Evolutionary conservation across 2,797 vertebrate genomes (phyloP).

Genomic region (Sebastes itinus): DNA sequence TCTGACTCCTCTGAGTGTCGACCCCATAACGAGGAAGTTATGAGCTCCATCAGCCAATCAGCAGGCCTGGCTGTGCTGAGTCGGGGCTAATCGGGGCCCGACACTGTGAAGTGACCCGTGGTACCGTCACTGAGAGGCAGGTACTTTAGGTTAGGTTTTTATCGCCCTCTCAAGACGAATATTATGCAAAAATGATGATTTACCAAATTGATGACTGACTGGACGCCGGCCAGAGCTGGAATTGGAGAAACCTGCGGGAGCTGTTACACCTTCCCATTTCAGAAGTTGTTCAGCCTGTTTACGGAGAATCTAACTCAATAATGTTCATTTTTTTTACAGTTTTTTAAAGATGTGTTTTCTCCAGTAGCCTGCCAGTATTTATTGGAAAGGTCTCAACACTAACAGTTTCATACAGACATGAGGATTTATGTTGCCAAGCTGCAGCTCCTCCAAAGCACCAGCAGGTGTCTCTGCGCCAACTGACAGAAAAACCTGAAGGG

Average conservation of each 20-base stretch:
- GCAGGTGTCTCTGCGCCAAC: slow-evolving; percentile 42
- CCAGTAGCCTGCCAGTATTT: slow-evolving; percentile 46
- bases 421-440: slow-evolving; percentile 21
- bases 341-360: slow-evolving; percentile 11
- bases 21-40: not conserved
- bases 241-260: slow-evolving; percentile 1
- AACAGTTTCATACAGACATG: slow-evolving; percentile 35
- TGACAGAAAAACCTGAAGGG: not conserved
- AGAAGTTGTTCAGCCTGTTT: slow-evolving; percentile 23
- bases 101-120: slow-evolving; percentile 34
- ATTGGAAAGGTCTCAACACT: slow-evolving; percentile 67
- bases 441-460: slow-evolving; percentile 53
- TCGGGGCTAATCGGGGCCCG: not conserved
- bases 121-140: slow-evolving; percentile 27
- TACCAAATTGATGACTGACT: slow-evolving; percentile 5
- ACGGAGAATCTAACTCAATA: slow-evolving; percentile 5
- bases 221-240: slow-evolving; percentile 8
- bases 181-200: slow-evolving; percentile 58
- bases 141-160: slow-evolving; percentile 1
- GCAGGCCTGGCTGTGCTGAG: slow-evolving; percentile 37
- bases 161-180: slow-evolving; percentile 23
- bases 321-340: slow-evolving; percentile 19
- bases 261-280: slow-evolving; percentile 10
- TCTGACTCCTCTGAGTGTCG: not conserved
- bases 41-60: slow-evolving; percentile 49